Conservation (phyloP, 2,888 invertebrate species). For the Euclidia mi region DNA sequence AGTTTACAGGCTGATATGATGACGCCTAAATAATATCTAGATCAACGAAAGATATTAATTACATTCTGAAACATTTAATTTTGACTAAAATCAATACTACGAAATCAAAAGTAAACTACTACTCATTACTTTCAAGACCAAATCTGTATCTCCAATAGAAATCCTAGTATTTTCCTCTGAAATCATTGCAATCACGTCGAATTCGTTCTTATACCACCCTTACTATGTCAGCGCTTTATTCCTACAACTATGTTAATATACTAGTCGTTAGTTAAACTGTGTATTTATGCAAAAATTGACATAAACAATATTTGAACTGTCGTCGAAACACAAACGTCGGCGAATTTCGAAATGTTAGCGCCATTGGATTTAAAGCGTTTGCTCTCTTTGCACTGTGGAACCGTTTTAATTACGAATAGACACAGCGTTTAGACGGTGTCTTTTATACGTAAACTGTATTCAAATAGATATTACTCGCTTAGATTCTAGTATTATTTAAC, state of each 20-base stretch:
- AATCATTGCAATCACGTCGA: neutral
- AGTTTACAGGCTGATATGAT: too few species aligned
- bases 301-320: slow-evolving; percentile 45
- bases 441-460: too few species aligned
- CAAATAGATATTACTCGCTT: too few species aligned
- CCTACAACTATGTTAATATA: slow-evolving; percentile 37
- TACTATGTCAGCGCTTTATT: slow-evolving; percentile 30
- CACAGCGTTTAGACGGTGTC: too few species aligned
- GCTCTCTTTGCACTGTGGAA: neutral
- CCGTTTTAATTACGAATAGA: neutral
- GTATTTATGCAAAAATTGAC: slow-evolving; percentile 46
- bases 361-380: slow-evolving; percentile 3
- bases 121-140: too few species aligned
- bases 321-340: slow-evolving; percentile 23
- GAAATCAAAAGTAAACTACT: too few species aligned
- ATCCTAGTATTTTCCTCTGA: neutral
- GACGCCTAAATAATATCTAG: too few species aligned
- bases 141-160: too few species aligned
- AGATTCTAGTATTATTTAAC: too few species aligned
- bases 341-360: slow-evolving; percentile 18
- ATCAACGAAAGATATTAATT: too few species aligned
- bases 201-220: neutral
- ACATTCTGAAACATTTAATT: too few species aligned
- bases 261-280: slow-evolving; percentile 41
- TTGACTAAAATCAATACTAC: too few species aligned